Evolutionary conservation across 2,797 vertebrate species (phyloP).

Genomic region (Cercopithecus neglectus): DNA sequence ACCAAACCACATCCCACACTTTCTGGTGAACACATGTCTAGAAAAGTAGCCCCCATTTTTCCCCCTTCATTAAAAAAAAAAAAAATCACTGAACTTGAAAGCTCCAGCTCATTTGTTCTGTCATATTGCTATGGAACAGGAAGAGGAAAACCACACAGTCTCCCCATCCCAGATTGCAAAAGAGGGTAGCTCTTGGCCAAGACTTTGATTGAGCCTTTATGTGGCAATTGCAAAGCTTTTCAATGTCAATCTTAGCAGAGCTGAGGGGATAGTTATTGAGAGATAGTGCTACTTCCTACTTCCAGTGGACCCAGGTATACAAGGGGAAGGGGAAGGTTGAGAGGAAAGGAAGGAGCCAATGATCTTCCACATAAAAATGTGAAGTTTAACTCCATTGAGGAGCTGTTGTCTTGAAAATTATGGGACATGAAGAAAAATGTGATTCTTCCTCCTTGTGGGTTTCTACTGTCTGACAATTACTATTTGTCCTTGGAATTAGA

Average conservation of each 20-base stretch:
- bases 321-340: not conserved
- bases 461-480: not conserved
- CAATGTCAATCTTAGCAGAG: not conserved
- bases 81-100: not conserved
- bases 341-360: not conserved
- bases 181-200: not conserved
- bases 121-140: not conserved
- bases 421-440: not conserved
- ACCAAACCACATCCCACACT: not conserved
- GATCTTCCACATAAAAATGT: not conserved
- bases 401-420: not conserved
- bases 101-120: not conserved
- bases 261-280: not conserved
- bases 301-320: not conserved
- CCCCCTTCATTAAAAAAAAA: not conserved
- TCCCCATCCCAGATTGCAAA: not conserved
- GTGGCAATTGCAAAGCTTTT: not conserved
- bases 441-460: not conserved
- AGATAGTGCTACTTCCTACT: not conserved
- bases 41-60: not conserved
- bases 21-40: constrained; percentile 1
- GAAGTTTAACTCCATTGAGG: not conserved
- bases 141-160: not conserved
- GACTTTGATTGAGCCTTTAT: not conserved
- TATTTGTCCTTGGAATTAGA: not conserved